Conservation (phyloP, 2,888 invertebrate species). For the Myopa testacea region DNA sequence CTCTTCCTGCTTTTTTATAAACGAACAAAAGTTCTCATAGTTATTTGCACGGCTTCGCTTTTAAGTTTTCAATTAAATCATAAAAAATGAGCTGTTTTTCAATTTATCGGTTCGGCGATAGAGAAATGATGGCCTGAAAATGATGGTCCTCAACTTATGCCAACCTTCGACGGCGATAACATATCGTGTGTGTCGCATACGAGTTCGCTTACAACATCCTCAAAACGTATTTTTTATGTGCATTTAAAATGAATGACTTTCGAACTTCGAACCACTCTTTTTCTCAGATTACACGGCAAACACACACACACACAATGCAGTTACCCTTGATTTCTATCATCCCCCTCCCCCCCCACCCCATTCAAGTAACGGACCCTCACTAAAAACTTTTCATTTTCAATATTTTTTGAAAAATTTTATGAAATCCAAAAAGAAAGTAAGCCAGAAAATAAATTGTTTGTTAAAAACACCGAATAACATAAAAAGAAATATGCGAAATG, state of each 20-base stretch:
- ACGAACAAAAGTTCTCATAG: constrained; percentile 25
- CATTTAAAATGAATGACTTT: constrained; percentile 5
- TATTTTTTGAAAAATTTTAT: constrained; percentile 14
- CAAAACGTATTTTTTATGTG: constrained; percentile 23
- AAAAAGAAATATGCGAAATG: constrained; percentile 36
- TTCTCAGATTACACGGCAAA: background rate
- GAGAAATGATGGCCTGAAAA: background rate
- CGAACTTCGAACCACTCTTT: constrained; percentile 1
- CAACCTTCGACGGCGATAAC: background rate
- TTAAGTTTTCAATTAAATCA: constrained; percentile 33
- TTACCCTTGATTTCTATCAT: no score
- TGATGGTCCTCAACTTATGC: background rate
- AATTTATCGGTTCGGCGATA: background rate
- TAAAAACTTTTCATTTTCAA: constrained; percentile 18
- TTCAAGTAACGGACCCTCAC: background rate
- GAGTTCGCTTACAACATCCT: background rate
- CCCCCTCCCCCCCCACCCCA: background rate
- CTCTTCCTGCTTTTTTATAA: constrained; percentile 28
- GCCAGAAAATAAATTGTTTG: constrained; percentile 27
- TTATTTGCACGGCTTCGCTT: background rate
- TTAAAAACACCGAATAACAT: constrained; percentile 33
- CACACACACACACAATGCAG: background rate
- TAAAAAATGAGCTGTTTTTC: constrained; percentile 13
- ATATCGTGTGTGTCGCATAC: background rate
- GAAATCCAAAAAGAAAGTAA: constrained; percentile 8